Evolutionary conservation across 2,888 invertebrate species (phyloP).

Genomic region (Cheiracanthium punctorium): DNA sequence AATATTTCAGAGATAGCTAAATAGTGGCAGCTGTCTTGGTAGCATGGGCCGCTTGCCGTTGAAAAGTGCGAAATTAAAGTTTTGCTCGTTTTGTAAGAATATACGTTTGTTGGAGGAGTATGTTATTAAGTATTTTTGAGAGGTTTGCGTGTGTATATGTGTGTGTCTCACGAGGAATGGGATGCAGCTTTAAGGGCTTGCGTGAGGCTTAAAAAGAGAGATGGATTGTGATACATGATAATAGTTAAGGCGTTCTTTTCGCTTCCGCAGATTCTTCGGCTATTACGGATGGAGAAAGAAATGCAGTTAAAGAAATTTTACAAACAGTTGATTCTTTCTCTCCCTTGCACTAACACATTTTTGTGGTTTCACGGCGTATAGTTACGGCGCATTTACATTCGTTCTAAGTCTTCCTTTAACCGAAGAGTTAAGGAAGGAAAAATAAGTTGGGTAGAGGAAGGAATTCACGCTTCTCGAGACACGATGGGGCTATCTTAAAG

Average conservation of each 20-base stretch:
- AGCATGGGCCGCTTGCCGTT: conserved; percentile 55
- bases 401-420: neutral
- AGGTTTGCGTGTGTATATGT: conserved; percentile 29
- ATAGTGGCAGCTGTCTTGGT: conserved; percentile 69
- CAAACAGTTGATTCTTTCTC: neutral
- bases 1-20: conserved; percentile 62
- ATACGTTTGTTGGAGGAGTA: conserved; percentile 50
- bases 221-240: conserved; percentile 2
- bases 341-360: neutral
- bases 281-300: neutral
- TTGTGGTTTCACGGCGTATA: neutral
- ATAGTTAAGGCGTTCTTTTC: neutral
- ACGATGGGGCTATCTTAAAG: no score
- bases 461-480: no score
- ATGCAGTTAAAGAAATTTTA: neutral
- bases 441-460: no score
- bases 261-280: neutral
- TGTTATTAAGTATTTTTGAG: conserved; percentile 66
- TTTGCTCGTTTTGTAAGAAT: conserved; percentile 36
- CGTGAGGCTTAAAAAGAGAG: conserved; percentile 5
- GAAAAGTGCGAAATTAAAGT: conserved; percentile 65
- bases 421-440: no score
- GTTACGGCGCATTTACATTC: neutral
- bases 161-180: no score
- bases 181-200: conserved; percentile 14